These are phyloP conservation scores for Schizotus pectinicornis DNA, from an alignment of 2,888 invertebrate genomes.

Conservation along the genomic window DNA sequence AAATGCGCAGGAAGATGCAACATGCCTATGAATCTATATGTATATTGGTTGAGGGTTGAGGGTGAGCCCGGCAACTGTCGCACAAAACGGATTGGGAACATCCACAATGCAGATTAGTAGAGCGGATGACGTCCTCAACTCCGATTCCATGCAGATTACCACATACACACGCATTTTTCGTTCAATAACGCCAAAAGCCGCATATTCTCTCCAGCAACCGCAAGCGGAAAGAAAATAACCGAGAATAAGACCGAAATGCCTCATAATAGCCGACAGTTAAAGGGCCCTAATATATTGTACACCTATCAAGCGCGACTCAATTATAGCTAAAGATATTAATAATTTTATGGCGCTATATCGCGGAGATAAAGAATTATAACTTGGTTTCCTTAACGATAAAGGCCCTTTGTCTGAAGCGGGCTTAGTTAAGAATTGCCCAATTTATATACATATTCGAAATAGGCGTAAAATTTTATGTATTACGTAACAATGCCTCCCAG, in stretches of 20 bases:
- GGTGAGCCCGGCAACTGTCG: constrained; percentile 50
- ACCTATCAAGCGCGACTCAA: constrained; percentile 55
- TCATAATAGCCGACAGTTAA: constrained; percentile 47
- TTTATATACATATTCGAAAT: constrained; percentile 44
- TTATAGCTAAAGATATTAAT: constrained; percentile 57
- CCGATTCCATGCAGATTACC: constrained; percentile 30
- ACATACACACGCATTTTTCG: not conserved
- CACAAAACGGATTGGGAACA: constrained; percentile 50
- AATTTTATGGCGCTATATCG: constrained; percentile 55
- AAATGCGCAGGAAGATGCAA: constrained; percentile 51
- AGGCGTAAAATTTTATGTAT: constrained; percentile 49
- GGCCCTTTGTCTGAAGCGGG: constrained; percentile 29
- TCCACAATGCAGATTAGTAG: constrained; percentile 51
- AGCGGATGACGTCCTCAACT: constrained; percentile 27
- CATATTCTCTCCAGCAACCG: constrained; percentile 2
- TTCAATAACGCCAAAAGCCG: not conserved
- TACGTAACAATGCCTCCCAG: constrained; percentile 44
- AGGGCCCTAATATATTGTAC: constrained; percentile 52
- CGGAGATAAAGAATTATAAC: constrained; percentile 56
- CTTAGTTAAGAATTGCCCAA: constrained; percentile 37
- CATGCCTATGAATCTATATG: constrained; percentile 54
- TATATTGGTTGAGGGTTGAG: constrained; percentile 49
- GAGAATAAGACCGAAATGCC: constrained; percentile 31
- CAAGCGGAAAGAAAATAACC: constrained; percentile 15
- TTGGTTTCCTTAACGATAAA: constrained; percentile 40